Conservation (phyloP, 2,888 invertebrate species). For the Mantis religiosa region DNA sequence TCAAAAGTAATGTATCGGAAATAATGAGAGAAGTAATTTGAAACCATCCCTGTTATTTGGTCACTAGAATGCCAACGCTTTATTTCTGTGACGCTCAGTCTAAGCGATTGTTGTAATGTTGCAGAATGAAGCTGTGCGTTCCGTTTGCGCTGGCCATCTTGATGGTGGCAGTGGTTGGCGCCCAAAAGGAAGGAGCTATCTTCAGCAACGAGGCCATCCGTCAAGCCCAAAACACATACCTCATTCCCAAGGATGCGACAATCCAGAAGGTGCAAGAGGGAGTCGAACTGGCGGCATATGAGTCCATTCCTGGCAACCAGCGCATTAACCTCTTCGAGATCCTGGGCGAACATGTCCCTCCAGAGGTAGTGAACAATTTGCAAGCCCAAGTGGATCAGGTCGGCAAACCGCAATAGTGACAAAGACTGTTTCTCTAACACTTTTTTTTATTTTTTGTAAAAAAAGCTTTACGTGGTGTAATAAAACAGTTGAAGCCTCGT, state of each 20-base stretch:
- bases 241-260: constrained; percentile 81
- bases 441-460: background rate
- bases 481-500: background rate
- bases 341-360: constrained; percentile 78
- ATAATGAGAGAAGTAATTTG: too few species aligned
- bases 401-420: constrained; percentile 45
- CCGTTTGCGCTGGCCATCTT: background rate
- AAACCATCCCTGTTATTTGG: too few species aligned
- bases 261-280: constrained; percentile 86
- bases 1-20: too few species aligned
- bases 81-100: too few species aligned
- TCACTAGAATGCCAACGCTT: too few species aligned
- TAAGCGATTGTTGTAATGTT: background rate
- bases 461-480: background rate
- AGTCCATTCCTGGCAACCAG: constrained; percentile 81
- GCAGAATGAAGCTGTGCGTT: constrained; percentile 3
- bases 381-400: constrained; percentile 82
- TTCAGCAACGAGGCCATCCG: constrained; percentile 83
- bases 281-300: constrained; percentile 79
- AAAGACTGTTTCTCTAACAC: background rate
- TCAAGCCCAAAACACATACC: constrained; percentile 79
- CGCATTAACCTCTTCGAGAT: constrained; percentile 79
- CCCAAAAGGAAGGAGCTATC: constrained; percentile 62
- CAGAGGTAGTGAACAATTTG: constrained; percentile 83
- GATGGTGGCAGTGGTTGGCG: background rate